Evolutionary conservation across 2,797 vertebrate species (phyloP), one percentile per base, ranked within the genome.

Genomic region (Phataginus tetradactyla): DNA sequence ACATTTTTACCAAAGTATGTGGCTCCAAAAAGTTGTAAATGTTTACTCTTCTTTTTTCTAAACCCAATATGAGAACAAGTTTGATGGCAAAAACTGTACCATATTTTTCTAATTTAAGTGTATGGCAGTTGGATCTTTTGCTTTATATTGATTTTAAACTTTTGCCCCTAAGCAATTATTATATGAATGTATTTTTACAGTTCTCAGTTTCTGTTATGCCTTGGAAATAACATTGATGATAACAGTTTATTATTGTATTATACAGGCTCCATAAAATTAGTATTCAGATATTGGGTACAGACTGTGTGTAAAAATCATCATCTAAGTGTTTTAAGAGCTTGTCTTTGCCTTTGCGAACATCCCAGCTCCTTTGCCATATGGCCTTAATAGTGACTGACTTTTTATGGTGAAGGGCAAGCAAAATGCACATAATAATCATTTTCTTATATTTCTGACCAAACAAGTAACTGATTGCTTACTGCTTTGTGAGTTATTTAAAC

Each of bases 331-430:
- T 94, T 96, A 98, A 97, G 80, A 96, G 63, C 92, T 96, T 97
- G 86, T 94, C 66, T 97, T 96, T 96, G 78, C 96, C 87, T 96
- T 86, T 97, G 11, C 3, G 96, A 86, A 95, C 94, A 90, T 89
- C 37, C 32, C 34, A 79, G 39, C 79, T 86, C 34, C 74, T 66
- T 95, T 1, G 1, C n/a, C 69, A 74, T 93, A 63, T 92, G 78
- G 8, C 75, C 15, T 95, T 64, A 92, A 45, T 75, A 96, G 21
- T 81, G 74, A 68, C 17, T 53, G 63, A 64, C 42, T 75, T 32
- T 96, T 94, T 95, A 74, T 80, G 5, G 34, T 75, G 75, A 96
- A 95, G 75, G 79, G 29, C 45, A 96, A 96, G 75, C 7, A 96
- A 91, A 96, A 95, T 93, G 90, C 95, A 95, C 72, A 96, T 45